phyloP scores from a whole-genome alignment of 2,888 invertebrate species.

The Reticulitermes lucifugus region DNA sequence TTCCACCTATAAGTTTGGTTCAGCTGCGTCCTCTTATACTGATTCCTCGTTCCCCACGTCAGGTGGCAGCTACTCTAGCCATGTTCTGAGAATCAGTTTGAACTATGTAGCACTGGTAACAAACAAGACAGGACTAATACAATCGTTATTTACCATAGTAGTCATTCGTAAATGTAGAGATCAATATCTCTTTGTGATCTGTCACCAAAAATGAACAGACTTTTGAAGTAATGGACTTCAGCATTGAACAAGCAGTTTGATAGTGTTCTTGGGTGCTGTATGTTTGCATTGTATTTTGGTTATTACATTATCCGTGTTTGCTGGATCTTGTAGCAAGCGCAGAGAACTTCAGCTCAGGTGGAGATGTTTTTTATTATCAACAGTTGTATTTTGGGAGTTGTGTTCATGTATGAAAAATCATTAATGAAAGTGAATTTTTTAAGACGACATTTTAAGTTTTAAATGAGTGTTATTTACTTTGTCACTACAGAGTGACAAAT shows the following conservation, averaged over 20 bases:
- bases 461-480: neutral
- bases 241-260: neutral
- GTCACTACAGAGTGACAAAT: neutral
- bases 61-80: conserved; percentile 43
- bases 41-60: conserved; percentile 36
- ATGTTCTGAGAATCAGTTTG: conserved; percentile 37
- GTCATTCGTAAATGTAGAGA: neutral
- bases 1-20: conserved; percentile 26
- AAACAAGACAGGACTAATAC: neutral
- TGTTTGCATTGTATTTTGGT: neutral
- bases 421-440: neutral
- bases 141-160: neutral
- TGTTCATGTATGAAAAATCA: neutral
- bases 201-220: conserved; percentile 31
- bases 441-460: neutral
- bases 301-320: conserved; percentile 1
- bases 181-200: conserved; percentile 27
- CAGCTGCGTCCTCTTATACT: conserved; percentile 43
- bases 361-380: neutral
- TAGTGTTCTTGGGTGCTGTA: neutral
- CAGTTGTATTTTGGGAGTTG: neutral
- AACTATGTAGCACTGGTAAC: neutral
- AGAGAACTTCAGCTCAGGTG: neutral
- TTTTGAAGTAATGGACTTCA: neutral
- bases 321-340: neutral